A percentile compares a stretch with the other conserved stretches of the same genome.
Conservation (phyloP, 1,140 invertebrate species). For the Drosophila gunungcola region DNA sequence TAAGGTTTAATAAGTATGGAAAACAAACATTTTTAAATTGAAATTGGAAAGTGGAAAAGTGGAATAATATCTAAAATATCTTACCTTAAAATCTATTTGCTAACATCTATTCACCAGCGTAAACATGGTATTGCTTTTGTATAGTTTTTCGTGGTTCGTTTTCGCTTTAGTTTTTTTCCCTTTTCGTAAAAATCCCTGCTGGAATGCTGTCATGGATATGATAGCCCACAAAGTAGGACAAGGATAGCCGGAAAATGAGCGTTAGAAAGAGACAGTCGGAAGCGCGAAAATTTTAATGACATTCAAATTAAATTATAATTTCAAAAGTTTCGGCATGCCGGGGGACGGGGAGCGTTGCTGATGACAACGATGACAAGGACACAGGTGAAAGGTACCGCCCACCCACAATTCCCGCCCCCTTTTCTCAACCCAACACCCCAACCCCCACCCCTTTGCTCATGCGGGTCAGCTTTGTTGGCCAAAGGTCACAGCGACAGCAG, state of each 20-base stretch:
- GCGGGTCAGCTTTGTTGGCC: slow-evolving; percentile 52
- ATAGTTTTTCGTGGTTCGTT: slow-evolving; percentile 24
- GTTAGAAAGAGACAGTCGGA: slow-evolving; percentile 6
- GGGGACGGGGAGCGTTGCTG: slow-evolving; percentile 20
- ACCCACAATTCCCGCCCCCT: not conserved
- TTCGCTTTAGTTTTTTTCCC: slow-evolving; percentile 12
- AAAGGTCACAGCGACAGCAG: slow-evolving; percentile 47
- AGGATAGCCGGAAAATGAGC: not conserved
- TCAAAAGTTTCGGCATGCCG: slow-evolving; percentile 67
- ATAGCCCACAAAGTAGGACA: slow-evolving; percentile 19
- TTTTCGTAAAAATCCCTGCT: slow-evolving; percentile 26
- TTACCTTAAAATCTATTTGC: too few relatives aligned
- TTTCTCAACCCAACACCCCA: too few relatives aligned
- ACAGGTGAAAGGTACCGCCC: slow-evolving; percentile 46
- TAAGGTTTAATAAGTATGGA: not conserved
- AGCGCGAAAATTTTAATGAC: slow-evolving; percentile 78
- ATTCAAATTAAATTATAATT: slow-evolving; percentile 83
- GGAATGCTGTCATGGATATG: slow-evolving; percentile 41
- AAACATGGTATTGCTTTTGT: not conserved
- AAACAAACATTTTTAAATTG: not conserved
- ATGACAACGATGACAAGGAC: slow-evolving; percentile 69
- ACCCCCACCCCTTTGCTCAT: not conserved
- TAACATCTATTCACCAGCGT: too few relatives aligned
- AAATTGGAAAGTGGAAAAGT: too few relatives aligned
- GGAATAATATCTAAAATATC: too few relatives aligned